These are phyloP conservation scores for Mormyrops attenuatus DNA, from an alignment of 2,797 vertebrate genomes.

Conservation along the genomic window DNA sequence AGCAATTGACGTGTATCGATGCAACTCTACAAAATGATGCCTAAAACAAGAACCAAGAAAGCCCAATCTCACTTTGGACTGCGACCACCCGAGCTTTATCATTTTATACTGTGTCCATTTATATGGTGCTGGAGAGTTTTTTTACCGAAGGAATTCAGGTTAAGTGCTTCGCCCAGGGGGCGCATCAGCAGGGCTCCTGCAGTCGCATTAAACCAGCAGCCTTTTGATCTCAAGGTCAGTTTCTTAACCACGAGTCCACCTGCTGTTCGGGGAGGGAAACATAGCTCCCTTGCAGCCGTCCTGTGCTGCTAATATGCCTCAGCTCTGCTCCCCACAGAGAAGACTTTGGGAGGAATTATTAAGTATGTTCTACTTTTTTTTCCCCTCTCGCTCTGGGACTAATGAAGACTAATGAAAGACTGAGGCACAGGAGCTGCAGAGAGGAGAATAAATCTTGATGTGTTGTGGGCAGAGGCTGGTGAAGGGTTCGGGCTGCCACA, in stretches of 20 bases:
- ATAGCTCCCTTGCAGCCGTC: neutral
- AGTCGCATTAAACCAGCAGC: neutral
- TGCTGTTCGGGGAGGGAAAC: neutral
- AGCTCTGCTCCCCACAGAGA: neutral
- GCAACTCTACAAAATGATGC: slow-evolving; percentile 2
- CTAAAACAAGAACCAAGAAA: neutral
- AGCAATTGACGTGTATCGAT: neutral
- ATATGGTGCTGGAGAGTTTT: neutral
- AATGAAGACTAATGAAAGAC: slow-evolving; percentile 36
- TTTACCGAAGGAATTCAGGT: neutral
- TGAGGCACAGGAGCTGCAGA: slow-evolving; percentile 16
- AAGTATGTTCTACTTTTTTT: slow-evolving; percentile 24
- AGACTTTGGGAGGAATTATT: slow-evolving; percentile 19
- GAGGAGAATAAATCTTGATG: slow-evolving; percentile 20
- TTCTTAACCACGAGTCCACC: neutral
- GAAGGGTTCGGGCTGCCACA: neutral
- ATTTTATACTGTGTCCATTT: neutral
- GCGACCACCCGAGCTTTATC: neutral
- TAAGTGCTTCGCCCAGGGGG: neutral
- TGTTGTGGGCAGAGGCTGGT: slow-evolving; percentile 7
- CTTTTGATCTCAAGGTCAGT: neutral
- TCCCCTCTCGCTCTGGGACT: slow-evolving; percentile 23
- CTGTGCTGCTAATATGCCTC: neutral
- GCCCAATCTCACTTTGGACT: neutral
- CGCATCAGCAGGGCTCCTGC: neutral